Percentiles rank a stretch among this genome's conserved stretches.
phyloP scores from a whole-genome alignment of 2,888 invertebrate species.

The Stegophylla sp. region DNA sequence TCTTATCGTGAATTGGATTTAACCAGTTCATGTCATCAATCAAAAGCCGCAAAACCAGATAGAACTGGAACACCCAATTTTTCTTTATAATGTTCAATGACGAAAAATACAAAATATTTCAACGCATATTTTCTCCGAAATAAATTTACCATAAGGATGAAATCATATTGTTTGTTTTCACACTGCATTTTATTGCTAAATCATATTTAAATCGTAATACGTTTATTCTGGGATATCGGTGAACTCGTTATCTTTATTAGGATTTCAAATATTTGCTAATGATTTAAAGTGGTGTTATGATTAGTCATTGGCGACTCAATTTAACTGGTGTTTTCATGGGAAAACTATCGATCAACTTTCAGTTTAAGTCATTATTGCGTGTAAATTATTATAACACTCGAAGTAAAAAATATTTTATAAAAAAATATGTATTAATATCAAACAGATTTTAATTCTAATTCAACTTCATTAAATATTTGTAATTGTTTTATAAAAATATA shows the following conservation, averaged over 20 bases:
- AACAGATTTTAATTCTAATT: too few relatives aligned
- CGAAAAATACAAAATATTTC: conserved; percentile 6
- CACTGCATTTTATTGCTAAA: not conserved
- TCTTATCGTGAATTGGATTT: not conserved
- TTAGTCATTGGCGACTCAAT: conserved; percentile 28
- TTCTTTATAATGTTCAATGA: not conserved
- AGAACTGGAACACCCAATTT: conserved; percentile 35
- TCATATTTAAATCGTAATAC: conserved; percentile 1
- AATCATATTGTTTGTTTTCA: conserved; percentile 6
- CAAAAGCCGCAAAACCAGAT: conserved; percentile 22
- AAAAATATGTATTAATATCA: too few relatives aligned
- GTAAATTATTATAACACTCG: too few relatives aligned
- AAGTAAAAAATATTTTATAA: too few relatives aligned
- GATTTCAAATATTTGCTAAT: conserved; percentile 40
- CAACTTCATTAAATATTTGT: too few relatives aligned
- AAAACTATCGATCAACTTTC: not conserved
- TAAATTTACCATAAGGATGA: not conserved
- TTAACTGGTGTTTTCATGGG: not conserved
- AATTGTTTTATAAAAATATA: too few relatives aligned
- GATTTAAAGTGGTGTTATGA: conserved; percentile 39
- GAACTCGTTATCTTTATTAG: conserved; percentile 21
- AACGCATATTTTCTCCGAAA: not conserved
- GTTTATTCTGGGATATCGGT: not conserved
- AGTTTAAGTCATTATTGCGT: not conserved
- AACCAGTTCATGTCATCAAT: conserved; percentile 33